phyloP scores from a whole-genome alignment of 2,888 invertebrate genomes.

The Crocallis elinguaria region DNA sequence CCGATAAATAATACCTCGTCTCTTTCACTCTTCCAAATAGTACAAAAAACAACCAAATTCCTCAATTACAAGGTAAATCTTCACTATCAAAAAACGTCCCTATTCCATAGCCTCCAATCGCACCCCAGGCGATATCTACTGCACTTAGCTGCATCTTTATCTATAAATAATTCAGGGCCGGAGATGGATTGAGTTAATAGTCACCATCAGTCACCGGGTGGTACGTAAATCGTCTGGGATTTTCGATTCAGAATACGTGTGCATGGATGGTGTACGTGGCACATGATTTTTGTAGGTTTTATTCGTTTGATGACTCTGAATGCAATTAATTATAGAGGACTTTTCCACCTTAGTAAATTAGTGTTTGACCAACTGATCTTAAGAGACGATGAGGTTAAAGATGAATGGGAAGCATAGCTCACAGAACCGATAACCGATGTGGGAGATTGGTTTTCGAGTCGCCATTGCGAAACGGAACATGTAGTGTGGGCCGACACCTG shows the following conservation, averaged over 20 bases:
- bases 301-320: not conserved
- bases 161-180: conserved; percentile 70
- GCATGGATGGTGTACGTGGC: not conserved
- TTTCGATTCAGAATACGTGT: conserved; percentile 49
- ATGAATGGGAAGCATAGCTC: too few species aligned
- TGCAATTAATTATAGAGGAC: too few species aligned
- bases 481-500: too few species aligned
- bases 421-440: too few species aligned
- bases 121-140: conserved; percentile 34
- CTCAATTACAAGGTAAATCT: conserved; percentile 11
- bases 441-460: too few species aligned
- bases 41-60: not conserved
- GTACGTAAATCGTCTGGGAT: conserved; percentile 77
- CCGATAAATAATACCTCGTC: too few species aligned
- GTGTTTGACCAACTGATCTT: too few species aligned
- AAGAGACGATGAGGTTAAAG: too few species aligned
- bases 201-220: conserved; percentile 62
- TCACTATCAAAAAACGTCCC: conserved; percentile 14
- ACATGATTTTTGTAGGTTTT: conserved; percentile 6
- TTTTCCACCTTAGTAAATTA: too few species aligned
- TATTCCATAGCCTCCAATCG: conserved; percentile 7
- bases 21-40: not conserved
- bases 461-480: too few species aligned
- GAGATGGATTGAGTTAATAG: conserved; percentile 71
- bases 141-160: conserved; percentile 64